These are phyloP conservation scores for Oenanthe oenanthe DNA, from an alignment of 2,113 vertebrate genomes.

Conservation along the genomic window DNA sequence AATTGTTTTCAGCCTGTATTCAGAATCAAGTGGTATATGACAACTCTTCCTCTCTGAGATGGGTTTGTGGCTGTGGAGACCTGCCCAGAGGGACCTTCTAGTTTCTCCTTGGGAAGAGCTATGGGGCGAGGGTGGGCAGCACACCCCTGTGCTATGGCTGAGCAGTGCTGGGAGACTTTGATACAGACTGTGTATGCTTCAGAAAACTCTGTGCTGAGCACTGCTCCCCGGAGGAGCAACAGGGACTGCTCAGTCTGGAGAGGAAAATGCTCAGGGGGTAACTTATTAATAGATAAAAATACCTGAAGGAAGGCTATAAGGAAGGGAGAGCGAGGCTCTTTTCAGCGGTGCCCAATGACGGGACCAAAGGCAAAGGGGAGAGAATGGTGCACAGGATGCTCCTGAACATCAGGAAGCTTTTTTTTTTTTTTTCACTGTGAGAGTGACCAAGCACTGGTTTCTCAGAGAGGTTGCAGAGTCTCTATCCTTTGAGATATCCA, in stretches of 20 bases:
- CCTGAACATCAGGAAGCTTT: not conserved
- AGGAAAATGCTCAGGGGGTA: fast-evolving
- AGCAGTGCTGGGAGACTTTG: not conserved
- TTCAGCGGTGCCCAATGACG: too few species aligned
- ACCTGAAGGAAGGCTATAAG: not conserved
- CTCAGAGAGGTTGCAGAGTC: too few species aligned
- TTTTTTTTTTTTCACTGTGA: not conserved
- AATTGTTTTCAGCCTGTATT: fast-evolving
- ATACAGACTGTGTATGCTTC: fast-evolving
- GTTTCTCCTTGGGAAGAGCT: not conserved
- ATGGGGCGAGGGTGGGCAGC: fast-evolving
- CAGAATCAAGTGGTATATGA: not conserved
- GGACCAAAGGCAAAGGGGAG: not conserved
- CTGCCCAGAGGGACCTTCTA: fast-evolving
- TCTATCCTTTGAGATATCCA: fast-evolving
- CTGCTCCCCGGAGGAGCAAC: fast-evolving
- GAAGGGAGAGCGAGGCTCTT: not conserved
- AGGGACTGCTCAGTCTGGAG: fast-evolving
- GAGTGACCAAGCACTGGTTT: not conserved
- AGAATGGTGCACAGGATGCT: not conserved
- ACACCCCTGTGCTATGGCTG: fast-evolving
- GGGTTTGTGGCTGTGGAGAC: not conserved
- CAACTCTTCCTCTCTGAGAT: not conserved
- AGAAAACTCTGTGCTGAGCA: not conserved
- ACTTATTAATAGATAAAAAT: not conserved